Conservation (phyloP, 2,797 vertebrate species). For the Syngnathus acus region DNA sequence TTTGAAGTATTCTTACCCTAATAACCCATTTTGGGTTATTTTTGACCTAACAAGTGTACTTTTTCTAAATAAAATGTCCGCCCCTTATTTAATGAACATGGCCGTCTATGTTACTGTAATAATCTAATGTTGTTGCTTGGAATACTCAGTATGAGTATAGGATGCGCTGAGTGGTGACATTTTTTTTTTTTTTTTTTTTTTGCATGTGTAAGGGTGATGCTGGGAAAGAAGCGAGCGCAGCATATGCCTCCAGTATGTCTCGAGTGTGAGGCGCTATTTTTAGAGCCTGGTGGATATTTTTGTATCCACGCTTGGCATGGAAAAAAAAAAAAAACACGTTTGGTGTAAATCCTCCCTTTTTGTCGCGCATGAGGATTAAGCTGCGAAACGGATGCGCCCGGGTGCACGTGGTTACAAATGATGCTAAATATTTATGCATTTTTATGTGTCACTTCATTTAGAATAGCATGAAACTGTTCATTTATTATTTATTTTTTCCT, state of each 20-base stretch:
- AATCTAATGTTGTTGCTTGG: background rate
- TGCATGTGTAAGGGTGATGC: background rate
- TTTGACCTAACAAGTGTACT: no score
- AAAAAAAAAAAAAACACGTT: slow-evolving; percentile 39
- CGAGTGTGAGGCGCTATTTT: slow-evolving; percentile 47
- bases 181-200: background rate
- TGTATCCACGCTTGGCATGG: slow-evolving; percentile 30
- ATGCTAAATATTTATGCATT: slow-evolving; percentile 36
- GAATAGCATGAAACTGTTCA: no score
- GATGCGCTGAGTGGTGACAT: background rate
- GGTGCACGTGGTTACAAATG: slow-evolving; percentile 2
- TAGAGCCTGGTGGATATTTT: slow-evolving; percentile 51
- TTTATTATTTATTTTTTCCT: no score
- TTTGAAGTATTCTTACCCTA: background rate
- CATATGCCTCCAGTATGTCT: slow-evolving; percentile 34
- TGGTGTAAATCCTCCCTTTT: slow-evolving; percentile 43
- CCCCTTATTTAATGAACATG: no score
- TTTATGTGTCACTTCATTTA: no score
- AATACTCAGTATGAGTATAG: background rate
- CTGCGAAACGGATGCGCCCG: slow-evolving; percentile 19
- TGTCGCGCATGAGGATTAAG: slow-evolving; percentile 48
- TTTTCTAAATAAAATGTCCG: no score
- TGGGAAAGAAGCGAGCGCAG: slow-evolving; percentile 13
- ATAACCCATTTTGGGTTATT: no score
- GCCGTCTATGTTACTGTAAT: background rate